phyloP scores from a whole-genome alignment of 2,113 vertebrate species.

The Glaucomys volans region DNA sequence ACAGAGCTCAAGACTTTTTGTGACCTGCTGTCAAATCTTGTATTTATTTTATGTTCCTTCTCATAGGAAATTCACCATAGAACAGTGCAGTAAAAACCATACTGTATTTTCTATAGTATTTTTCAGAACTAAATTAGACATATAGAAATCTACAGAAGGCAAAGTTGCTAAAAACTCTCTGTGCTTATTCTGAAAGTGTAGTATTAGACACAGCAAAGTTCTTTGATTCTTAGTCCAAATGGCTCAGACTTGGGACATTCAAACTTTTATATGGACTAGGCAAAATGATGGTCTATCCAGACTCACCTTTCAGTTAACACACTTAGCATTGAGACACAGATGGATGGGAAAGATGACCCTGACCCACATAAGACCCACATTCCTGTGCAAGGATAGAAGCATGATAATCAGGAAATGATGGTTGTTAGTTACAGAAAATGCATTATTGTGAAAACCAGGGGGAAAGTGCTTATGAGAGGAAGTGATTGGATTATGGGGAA shows the following conservation, averaged over 20 bases:
- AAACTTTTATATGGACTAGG: constrained; percentile 84
- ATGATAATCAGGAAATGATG: constrained; percentile 99
- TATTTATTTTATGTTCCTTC: constrained; percentile 20
- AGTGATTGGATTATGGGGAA: constrained; percentile 96
- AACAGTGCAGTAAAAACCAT: background rate
- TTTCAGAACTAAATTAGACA: constrained; percentile 55
- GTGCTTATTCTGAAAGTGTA: constrained; percentile 48
- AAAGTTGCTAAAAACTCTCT: constrained; percentile 52
- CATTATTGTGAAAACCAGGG: constrained; percentile 95
- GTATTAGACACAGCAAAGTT: constrained; percentile 47
- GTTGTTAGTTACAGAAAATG: constrained; percentile 99
- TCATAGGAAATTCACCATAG: background rate
- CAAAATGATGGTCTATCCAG: constrained; percentile 95
- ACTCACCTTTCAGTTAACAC: constrained; percentile 87
- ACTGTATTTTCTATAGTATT: constrained; percentile 3
- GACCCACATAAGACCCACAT: constrained; percentile 93
- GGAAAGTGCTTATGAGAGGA: constrained; percentile 94
- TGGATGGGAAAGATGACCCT: constrained; percentile 91
- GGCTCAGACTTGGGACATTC: constrained; percentile 64
- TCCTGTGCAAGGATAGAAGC: constrained; percentile 97
- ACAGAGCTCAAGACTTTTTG: constrained; percentile 12
- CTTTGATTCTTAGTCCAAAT: constrained; percentile 63
- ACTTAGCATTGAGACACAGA: constrained; percentile 89
- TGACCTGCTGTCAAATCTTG: constrained; percentile 2
- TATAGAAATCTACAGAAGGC: background rate